Percentiles rank a stretch among this genome's conserved stretches.
Conservation (phyloP, 37 sponge, comb jelly and placozoan species). For the Halisarca cf. caerulea region DNA sequence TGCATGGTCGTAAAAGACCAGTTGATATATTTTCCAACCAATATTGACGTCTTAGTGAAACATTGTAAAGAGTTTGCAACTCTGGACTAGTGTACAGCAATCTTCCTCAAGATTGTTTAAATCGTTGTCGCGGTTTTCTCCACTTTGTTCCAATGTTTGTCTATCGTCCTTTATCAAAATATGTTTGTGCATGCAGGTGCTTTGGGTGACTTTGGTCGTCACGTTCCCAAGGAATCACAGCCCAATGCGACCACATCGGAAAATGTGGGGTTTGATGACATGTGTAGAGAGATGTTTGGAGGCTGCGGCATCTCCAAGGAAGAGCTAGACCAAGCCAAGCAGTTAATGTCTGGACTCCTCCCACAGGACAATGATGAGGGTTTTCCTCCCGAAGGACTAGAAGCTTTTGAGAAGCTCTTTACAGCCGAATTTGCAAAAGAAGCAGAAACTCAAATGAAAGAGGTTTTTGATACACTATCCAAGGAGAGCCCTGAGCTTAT, state of each 20-base stretch:
- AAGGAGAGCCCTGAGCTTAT: conserved; percentile 70
- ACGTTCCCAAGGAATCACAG: conserved; percentile 38
- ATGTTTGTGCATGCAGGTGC: no score
- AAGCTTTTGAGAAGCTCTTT: conserved; percentile 1
- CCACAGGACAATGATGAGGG: background rate
- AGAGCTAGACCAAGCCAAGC: background rate
- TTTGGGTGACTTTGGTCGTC: conserved; percentile 72
- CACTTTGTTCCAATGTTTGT: no score
- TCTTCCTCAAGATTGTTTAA: no score
- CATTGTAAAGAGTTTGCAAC: no score
- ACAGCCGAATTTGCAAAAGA: conserved; percentile 51
- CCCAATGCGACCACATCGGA: background rate
- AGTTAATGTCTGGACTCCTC: background rate
- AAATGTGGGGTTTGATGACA: background rate
- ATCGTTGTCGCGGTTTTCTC: no score
- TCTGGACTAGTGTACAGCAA: no score
- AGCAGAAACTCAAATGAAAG: conserved; percentile 50
- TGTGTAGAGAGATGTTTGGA: background rate
- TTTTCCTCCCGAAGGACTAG: background rate
- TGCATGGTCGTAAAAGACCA: no score
- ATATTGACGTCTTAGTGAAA: no score
- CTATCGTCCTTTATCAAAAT: no score
- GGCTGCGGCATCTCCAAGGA: background rate
- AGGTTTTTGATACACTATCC: conserved; percentile 50
- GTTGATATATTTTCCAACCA: no score